These are phyloP conservation scores for Archivesica marissinica DNA, from an alignment of 1,140 invertebrate genomes.

Conservation along the genomic window DNA sequence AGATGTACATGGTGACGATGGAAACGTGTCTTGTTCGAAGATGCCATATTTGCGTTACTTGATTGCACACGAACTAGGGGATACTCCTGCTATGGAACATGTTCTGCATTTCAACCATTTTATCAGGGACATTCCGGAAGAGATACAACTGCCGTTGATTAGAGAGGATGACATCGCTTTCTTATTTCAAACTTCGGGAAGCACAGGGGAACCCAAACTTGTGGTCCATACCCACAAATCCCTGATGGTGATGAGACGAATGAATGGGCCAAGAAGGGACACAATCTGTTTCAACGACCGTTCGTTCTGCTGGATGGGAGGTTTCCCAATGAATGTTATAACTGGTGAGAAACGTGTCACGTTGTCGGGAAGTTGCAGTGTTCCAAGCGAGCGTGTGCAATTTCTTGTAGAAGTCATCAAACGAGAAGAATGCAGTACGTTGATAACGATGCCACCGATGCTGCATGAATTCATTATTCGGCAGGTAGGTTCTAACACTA, in stretches of 20 bases:
- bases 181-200: constrained; percentile 26
- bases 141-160: neutral
- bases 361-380: neutral
- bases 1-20: neutral
- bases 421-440: neutral
- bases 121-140: neutral
- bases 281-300: neutral
- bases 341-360: neutral
- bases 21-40: neutral
- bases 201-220: constrained; percentile 1
- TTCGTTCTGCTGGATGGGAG: neutral
- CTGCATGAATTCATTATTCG: neutral
- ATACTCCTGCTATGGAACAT: neutral
- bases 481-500: neutral
- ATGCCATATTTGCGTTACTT: neutral
- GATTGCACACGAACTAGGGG: neutral
- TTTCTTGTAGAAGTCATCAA: neutral
- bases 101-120: neutral
- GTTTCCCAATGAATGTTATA: neutral
- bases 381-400: neutral
- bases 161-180: neutral
- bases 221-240: neutral
- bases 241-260: neutral
- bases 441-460: neutral
- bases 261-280: neutral